phyloP scores from a whole-genome alignment of 2,113 vertebrate species.

The Antennarius striatus region DNA sequence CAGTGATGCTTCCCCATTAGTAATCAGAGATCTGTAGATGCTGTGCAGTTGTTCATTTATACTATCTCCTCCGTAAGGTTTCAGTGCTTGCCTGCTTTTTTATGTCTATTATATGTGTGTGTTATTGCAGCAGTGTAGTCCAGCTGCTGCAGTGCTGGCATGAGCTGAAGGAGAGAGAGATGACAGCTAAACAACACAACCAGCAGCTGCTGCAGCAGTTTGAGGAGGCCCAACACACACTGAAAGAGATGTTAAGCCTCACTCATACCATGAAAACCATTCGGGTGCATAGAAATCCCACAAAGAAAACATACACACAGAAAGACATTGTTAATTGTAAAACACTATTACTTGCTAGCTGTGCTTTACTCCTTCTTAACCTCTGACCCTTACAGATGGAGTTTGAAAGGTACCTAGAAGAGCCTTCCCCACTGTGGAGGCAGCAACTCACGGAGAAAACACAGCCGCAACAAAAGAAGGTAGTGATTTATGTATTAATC shows the following conservation, averaged over 20 bases:
- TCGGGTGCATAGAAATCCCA: constrained; percentile 54
- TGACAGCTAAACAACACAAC: constrained; percentile 66
- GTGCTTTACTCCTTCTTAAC: neutral
- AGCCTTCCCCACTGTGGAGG: constrained; percentile 61
- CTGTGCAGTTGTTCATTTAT: no score
- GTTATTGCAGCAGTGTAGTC: constrained; percentile 37
- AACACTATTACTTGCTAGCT: no score
- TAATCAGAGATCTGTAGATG: no score
- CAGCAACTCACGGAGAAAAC: constrained; percentile 65
- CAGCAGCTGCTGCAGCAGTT: constrained; percentile 76
- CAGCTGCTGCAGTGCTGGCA: constrained; percentile 65
- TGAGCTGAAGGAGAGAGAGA: constrained; percentile 72
- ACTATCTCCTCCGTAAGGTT: no score
- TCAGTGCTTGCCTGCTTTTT: neutral
- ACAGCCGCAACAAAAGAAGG: constrained; percentile 54
- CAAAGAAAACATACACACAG: neutral
- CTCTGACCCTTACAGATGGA: constrained; percentile 66
- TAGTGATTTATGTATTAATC: constrained; percentile 10
- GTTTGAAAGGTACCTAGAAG: constrained; percentile 71
- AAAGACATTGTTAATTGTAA: neutral
- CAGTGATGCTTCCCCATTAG: no score
- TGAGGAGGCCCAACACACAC: constrained; percentile 69
- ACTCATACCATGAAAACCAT: constrained; percentile 74
- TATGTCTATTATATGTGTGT: neutral
- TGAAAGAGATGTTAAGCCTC: constrained; percentile 67